Base-by-base conservation (phyloP, 2,888 invertebrate species). In the Anodontia alba region DNA sequence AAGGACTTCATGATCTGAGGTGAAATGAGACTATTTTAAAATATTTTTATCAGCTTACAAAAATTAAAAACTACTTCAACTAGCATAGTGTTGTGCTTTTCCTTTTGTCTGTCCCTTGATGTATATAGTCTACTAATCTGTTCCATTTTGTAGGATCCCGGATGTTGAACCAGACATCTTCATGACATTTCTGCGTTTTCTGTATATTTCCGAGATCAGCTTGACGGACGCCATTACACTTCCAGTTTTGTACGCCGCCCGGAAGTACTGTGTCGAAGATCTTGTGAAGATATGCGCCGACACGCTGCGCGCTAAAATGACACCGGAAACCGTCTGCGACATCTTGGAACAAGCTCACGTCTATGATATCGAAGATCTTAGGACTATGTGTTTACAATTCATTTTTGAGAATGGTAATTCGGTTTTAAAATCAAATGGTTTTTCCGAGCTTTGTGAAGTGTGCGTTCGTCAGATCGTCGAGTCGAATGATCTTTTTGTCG, bases 231-330 rank as follows among this genome's bases (percentile, higher is more conserved):
- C 95, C n/a, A 96, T 96, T 0, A 97, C 97, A 12, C 95, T 97
- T 38, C 96, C 96, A 42, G 96, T 97, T 0, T 95, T 97, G 31
- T 96, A 96, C 84, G 96, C 96, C 0, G 97, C 97, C 38, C 96
- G 97, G 92, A 96, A 96, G 91, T 96, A 97, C 92, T 95, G 97
- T 71, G 96, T 97, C 88, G 96, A 96, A 10, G 96, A 96, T 36
- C 95, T 97, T 73, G 96, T 96, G 5, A 96, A 96, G 86, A 95
- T 96, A 78, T 97, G 97, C 91, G 96, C 96, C 38, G 95, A 96
- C 43, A 96, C 96, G 76, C 95, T 97, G 67, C 96, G 96, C 87
- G 95, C 95, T 79, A 96, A 96, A 93, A 94, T 97, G 62, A 96
- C 95, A 80, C 95, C 96, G 10, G 95, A 96, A 36, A 97, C 96